Percentiles rank a stretch among this genome's conserved stretches.
Conservation (phyloP, 1,140 invertebrate genomes). For the Hestina assimilis region DNA sequence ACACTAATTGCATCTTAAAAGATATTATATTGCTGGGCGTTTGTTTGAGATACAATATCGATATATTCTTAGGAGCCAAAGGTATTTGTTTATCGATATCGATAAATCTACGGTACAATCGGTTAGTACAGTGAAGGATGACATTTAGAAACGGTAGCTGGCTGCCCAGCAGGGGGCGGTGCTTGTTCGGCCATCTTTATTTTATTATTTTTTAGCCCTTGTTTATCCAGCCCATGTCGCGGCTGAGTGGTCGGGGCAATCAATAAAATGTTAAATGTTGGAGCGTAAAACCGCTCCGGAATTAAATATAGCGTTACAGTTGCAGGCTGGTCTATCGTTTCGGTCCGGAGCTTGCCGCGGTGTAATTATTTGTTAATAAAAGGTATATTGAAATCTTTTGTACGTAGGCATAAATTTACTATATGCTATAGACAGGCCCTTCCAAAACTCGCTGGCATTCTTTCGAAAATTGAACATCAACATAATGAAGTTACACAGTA, state of each 20-base stretch:
- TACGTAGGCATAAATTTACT: too few species aligned
- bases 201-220: conserved; percentile 68
- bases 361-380: conserved; percentile 17
- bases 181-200: conserved; percentile 63
- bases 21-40: too few species aligned
- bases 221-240: conserved; percentile 70
- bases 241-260: conserved; percentile 64
- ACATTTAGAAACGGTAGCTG: conserved; percentile 71
- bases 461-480: too few species aligned
- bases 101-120: conserved; percentile 30
- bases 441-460: too few species aligned
- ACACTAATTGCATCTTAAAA: too few species aligned
- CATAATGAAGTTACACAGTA: too few species aligned
- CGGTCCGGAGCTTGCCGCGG: conserved; percentile 27
- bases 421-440: background rate
- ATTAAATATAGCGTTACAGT: conserved; percentile 58
- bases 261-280: conserved; percentile 68
- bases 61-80: background rate
- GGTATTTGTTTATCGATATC: conserved; percentile 41
- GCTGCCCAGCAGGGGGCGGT: conserved; percentile 62
- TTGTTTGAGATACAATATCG: too few species aligned
- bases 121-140: conserved; percentile 58
- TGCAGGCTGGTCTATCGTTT: conserved; percentile 40
- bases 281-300: conserved; percentile 60
- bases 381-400: too few species aligned